Evolutionary conservation across 2,888 invertebrate species (phyloP).

Genomic region (Alsophila aescularia): DNA sequence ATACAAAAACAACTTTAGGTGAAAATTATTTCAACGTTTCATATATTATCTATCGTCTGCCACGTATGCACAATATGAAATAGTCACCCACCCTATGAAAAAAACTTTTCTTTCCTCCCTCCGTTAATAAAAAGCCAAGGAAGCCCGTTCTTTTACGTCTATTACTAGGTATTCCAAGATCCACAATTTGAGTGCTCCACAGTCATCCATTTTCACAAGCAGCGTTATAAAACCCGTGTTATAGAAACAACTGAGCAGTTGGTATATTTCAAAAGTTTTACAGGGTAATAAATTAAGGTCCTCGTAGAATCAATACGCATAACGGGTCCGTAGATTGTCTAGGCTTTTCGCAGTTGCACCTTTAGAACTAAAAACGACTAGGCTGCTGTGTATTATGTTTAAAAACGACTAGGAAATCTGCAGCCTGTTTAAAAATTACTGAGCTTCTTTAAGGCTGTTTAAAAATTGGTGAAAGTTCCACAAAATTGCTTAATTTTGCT

Average conservation of each 20-base stretch:
- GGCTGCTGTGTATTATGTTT: no score
- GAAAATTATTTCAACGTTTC: no score
- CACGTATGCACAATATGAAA: no score
- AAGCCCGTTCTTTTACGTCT: no score
- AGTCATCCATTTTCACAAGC: slow-evolving; percentile 2
- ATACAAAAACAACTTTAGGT: no score
- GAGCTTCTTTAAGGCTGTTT: slow-evolving; percentile 4
- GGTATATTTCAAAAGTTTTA: slow-evolving; percentile 15
- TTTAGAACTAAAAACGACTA: slow-evolving; percentile 12
- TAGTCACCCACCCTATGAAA: no score
- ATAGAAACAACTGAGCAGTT: slow-evolving; percentile 9
- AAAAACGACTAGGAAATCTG: background rate
- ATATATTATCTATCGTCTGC: no score
- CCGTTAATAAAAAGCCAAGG: no score
- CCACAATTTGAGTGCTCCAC: background rate
- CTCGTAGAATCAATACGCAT: slow-evolving; percentile 19
- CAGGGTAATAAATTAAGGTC: slow-evolving; percentile 11
- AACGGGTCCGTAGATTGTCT: slow-evolving; percentile 16
- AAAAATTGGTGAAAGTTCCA: slow-evolving; percentile 32
- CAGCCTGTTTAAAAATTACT: background rate
- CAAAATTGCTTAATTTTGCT: slow-evolving; percentile 39
- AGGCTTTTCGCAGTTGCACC: slow-evolving; percentile 7
- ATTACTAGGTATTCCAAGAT: background rate
- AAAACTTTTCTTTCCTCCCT: no score
- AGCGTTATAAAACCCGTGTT: slow-evolving; percentile 13